Base-by-base conservation (phyloP, 2,888 invertebrate genomes). In the Ptychoptera albimana region DNA sequence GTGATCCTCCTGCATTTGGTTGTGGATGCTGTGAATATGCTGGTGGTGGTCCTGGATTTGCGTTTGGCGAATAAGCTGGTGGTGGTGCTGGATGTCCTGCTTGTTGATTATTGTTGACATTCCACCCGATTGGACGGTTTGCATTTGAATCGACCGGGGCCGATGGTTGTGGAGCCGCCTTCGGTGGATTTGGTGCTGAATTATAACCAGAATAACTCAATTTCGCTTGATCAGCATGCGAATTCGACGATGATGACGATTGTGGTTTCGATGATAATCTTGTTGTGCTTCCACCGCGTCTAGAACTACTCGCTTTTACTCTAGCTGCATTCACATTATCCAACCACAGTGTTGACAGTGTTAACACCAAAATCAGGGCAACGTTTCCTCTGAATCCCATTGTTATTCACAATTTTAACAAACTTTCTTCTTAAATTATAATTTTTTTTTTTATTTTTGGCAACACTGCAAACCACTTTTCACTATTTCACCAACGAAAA, bases 201-300 rank as follows among this genome's bases (percentile, higher is more conserved):
- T 63, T 64, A 40, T 61, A 60, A 16, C 57, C 57, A 9, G 63
- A 48, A 51, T 64, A 64, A 46, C 63, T 64, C 10, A 64, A 44
- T 47, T 63, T 63, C 12, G 60, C 59, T 16, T 52, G 49, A 50
- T 64, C 64, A 0, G 59, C 56, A 49, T 63, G 62, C 2, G 63
- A 60, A 45, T 61, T 61, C 30, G 57, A 13, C 23, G 23, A 23
- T 3, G 23, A 23, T 23, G 23, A 23, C 7, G 23, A 23, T 23
- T 23, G 23, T 7, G 23, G 23, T 23, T 23, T 23, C 3, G 23
- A 23, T 23, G 23, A 23, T 23, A 23, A 23, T 5, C 23, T 3
- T 23, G 23, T 23, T 23, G 23, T 23, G 23, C 23, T 23, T 3
- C 23, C 23, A 23, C 23, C 23, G 7, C 23, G 23, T 23, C 23